These are phyloP conservation scores for Pollicipes pollicipes DNA, from an alignment of 1,140 invertebrate species.

Conservation along the genomic window DNA sequence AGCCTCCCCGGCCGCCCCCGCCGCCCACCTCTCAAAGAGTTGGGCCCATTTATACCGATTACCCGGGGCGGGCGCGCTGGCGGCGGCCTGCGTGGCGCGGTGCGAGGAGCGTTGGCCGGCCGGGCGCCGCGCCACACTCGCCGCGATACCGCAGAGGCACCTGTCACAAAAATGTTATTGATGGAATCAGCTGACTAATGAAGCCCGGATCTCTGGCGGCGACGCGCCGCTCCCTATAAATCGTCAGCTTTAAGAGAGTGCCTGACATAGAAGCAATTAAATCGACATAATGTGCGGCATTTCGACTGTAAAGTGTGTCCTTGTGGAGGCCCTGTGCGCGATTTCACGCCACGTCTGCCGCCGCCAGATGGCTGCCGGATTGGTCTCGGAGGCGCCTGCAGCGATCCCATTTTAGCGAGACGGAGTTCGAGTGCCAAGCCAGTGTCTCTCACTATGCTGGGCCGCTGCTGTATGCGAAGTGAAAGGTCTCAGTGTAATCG, in stretches of 20 bases:
- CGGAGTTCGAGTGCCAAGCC: too few relatives aligned
- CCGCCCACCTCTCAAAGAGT: too few relatives aligned
- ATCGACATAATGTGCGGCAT: background rate
- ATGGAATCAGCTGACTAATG: background rate
- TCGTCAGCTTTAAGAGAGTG: background rate
- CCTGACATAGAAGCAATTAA: background rate
- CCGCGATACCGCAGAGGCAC: background rate
- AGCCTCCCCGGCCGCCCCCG: too few relatives aligned
- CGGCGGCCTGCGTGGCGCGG: too few relatives aligned
- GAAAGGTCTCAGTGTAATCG: too few relatives aligned
- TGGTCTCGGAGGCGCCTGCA: background rate
- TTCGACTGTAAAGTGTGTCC: background rate
- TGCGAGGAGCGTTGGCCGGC: too few relatives aligned
- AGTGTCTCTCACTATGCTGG: too few relatives aligned
- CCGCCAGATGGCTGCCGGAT: background rate
- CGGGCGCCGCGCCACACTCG: too few relatives aligned
- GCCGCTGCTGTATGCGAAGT: too few relatives aligned
- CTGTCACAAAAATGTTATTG: background rate
- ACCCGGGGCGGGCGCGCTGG: background rate
- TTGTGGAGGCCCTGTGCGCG: background rate
- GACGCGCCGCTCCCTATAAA: background rate
- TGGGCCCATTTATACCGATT: too few relatives aligned
- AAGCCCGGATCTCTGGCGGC: background rate
- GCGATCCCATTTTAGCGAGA: too few relatives aligned
- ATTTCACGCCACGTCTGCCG: too few relatives aligned